phyloP scores from a whole-genome alignment of 2,113 vertebrate species.

The Gymnogyps californianus region DNA sequence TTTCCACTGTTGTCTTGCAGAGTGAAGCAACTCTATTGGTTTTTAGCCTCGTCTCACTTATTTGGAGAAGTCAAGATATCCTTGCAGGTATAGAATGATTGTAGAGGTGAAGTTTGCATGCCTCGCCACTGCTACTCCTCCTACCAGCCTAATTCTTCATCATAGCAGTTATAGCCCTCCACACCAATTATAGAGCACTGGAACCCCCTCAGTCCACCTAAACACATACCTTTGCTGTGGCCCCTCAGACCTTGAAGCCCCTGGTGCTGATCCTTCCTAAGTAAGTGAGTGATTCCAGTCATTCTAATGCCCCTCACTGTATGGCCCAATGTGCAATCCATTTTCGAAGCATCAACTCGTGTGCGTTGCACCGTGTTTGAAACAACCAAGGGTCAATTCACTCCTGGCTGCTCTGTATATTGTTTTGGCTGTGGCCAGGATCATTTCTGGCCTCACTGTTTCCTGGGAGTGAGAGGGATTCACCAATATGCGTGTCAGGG shows the following conservation, averaged over 20 bases:
- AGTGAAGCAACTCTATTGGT: neutral
- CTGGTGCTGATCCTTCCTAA: neutral
- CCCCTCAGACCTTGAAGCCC: neutral
- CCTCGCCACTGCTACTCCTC: neutral
- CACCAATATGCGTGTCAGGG: neutral
- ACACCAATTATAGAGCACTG: neutral
- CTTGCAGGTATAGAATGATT: neutral
- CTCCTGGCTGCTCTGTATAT: neutral
- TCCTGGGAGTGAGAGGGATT: neutral
- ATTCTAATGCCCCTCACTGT: neutral
- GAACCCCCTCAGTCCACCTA: neutral
- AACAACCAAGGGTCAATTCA: neutral
- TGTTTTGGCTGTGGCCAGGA: neutral
- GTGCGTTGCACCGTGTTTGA: fast-evolving
- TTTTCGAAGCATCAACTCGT: neutral
- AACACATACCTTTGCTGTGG: neutral
- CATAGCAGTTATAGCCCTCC: neutral
- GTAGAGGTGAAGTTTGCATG: neutral
- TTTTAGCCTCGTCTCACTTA: neutral
- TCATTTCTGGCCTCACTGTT: neutral
- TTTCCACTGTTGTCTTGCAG: neutral
- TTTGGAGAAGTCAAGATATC: neutral
- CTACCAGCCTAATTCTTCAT: neutral
- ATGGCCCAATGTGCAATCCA: neutral
- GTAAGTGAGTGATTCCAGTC: neutral